Percentiles rank a stretch among this genome's conserved stretches.
phyloP scores from a whole-genome alignment of 2,797 vertebrate species.

The Cynopterus sphinx region DNA sequence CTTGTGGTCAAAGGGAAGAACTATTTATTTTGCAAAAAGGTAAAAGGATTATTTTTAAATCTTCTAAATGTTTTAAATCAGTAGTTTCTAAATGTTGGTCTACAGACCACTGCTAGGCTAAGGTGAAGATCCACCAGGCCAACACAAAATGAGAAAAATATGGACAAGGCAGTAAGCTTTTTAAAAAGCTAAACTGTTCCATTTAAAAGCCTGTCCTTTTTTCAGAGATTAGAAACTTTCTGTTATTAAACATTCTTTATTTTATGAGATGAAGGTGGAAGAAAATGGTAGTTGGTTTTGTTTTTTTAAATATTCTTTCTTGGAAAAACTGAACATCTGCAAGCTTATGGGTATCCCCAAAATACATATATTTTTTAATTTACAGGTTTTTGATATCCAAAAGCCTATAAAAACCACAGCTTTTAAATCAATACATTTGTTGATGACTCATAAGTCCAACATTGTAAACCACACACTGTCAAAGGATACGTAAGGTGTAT shows the following conservation, averaged over 20 bases:
- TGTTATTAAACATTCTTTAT: constrained; percentile 53
- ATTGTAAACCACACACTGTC: constrained; percentile 32
- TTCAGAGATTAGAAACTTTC: constrained; percentile 29
- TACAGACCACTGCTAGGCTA: not conserved
- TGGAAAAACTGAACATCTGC: constrained; percentile 55
- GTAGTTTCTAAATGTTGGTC: constrained; percentile 41
- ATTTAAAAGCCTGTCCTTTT: constrained; percentile 47
- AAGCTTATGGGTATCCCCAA: constrained; percentile 11
- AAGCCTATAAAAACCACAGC: constrained; percentile 37
- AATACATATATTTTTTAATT: not conserved
- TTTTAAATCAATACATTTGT: constrained; percentile 54
- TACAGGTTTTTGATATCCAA: constrained; percentile 24
- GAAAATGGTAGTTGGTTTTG: constrained; percentile 30
- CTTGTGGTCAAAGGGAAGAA: not conserved
- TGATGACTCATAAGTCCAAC: constrained; percentile 24
- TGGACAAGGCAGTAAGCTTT: not conserved
- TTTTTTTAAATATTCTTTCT: constrained; percentile 53
- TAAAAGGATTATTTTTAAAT: constrained; percentile 37
- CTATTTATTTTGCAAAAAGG: not conserved
- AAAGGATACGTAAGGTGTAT: constrained; percentile 37
- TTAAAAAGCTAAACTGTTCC: constrained; percentile 31
- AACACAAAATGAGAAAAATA: constrained; percentile 63
- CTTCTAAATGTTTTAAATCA: constrained; percentile 44
- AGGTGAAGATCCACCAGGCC: not conserved
- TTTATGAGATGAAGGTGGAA: constrained; percentile 29